Conservation (phyloP, 1,140 invertebrate genomes). For the Idris sp. region DNA sequence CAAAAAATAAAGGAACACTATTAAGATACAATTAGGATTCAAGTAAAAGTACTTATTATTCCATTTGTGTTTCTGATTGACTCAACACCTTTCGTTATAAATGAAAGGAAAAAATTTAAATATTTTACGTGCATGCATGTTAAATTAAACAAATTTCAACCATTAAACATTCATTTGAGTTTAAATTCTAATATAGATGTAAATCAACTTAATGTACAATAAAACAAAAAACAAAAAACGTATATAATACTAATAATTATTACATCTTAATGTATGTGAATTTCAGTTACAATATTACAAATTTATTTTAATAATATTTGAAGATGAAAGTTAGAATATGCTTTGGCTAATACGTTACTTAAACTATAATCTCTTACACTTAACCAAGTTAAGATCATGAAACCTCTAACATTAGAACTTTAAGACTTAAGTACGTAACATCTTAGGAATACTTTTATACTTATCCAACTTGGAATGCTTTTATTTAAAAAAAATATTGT, state of each 20-base stretch:
- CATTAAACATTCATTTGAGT: too few species aligned
- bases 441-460: constrained; percentile 19
- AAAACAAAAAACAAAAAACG: too few species aligned
- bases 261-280: too few species aligned
- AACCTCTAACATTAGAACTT: constrained; percentile 42
- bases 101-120: constrained; percentile 10
- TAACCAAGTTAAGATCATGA: constrained; percentile 40
- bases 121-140: too few species aligned
- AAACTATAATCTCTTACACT: constrained; percentile 50
- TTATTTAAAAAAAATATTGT: too few species aligned
- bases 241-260: too few species aligned
- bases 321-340: constrained; percentile 43
- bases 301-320: constrained; percentile 18
- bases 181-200: too few species aligned
- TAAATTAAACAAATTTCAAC: too few species aligned
- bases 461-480: constrained; percentile 22
- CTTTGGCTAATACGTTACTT: constrained; percentile 32
- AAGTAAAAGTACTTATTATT: constrained; percentile 16
- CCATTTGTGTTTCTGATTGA: constrained; percentile 6
- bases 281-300: too few species aligned
- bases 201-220: too few species aligned
- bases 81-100: constrained; percentile 16
- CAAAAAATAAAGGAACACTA: constrained; percentile 8
- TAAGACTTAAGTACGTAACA: constrained; percentile 42
- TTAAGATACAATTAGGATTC: constrained; percentile 9